Evolutionary conservation across 2,113 vertebrate genomes (phyloP).

Genomic region (Cryptotis parvus): DNA sequence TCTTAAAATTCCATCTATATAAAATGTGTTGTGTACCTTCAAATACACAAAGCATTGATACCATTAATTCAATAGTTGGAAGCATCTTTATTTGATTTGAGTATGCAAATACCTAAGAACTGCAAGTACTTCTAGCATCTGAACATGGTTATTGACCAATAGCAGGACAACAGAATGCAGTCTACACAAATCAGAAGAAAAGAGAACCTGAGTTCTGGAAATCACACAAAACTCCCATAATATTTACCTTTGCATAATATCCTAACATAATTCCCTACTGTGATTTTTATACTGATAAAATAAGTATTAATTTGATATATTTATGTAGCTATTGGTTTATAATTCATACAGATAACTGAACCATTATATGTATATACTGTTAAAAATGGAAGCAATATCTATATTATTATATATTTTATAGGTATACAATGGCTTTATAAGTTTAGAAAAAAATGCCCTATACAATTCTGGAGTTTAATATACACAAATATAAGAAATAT

Average conservation of each 20-base stretch:
- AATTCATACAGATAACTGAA: not conserved
- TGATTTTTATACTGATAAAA: not conserved
- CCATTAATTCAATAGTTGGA: not conserved
- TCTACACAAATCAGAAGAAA: no score
- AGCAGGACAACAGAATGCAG: no score
- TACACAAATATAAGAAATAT: not conserved
- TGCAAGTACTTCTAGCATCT: no score
- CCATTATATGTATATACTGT: not conserved
- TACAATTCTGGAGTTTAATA: not conserved
- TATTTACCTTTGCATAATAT: not conserved
- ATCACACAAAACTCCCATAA: not conserved
- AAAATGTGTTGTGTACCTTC: not conserved
- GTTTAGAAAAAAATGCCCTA: not conserved
- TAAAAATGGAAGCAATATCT: not conserved
- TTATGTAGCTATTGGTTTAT: not conserved
- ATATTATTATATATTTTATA: not conserved
- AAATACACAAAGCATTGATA: not conserved
- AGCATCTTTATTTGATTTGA: no score
- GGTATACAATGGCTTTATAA: not conserved
- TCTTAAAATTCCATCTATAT: not conserved
- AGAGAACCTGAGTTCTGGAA: no score
- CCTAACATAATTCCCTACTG: not conserved
- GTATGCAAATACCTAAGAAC: no score
- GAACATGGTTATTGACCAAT: no score
- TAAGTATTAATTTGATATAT: not conserved